Evolutionary conservation across 2,113 vertebrate genomes (phyloP).

Genomic region (Nicator chloris): DNA sequence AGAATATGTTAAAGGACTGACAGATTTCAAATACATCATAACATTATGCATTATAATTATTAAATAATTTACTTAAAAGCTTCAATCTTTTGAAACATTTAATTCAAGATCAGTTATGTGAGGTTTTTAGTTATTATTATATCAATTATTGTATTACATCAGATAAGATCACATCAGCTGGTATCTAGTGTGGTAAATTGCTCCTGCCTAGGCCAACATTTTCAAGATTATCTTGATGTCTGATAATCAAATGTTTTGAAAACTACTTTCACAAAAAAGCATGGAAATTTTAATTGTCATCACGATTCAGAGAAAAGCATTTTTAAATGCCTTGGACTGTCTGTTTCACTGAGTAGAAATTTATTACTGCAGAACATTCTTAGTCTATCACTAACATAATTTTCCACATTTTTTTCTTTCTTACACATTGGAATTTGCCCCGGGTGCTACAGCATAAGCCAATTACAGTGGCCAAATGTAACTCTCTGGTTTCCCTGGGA

Average conservation of each 20-base stretch:
- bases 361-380: not conserved
- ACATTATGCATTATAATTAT: not conserved
- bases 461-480: conserved; percentile 27
- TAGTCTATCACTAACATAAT: conserved; percentile 15
- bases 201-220: not conserved
- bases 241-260: not conserved
- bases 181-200: not conserved
- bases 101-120: not conserved
- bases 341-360: conserved; percentile 4
- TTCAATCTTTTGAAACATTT: not conserved
- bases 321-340: not conserved
- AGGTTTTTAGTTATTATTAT: not conserved
- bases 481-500: conserved; percentile 30
- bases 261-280: not conserved
- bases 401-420: conserved; percentile 5
- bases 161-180: not conserved
- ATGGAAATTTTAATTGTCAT: not conserved
- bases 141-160: not conserved
- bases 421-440: conserved; percentile 36
- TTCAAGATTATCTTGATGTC: not conserved
- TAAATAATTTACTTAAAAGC: not conserved
- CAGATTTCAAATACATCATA: not conserved
- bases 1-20: not conserved
- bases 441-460: conserved; percentile 33
- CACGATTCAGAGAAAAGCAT: not conserved